Conservation (phyloP, 2,113 vertebrate genomes). For the Variabilichromis moorii region DNA sequence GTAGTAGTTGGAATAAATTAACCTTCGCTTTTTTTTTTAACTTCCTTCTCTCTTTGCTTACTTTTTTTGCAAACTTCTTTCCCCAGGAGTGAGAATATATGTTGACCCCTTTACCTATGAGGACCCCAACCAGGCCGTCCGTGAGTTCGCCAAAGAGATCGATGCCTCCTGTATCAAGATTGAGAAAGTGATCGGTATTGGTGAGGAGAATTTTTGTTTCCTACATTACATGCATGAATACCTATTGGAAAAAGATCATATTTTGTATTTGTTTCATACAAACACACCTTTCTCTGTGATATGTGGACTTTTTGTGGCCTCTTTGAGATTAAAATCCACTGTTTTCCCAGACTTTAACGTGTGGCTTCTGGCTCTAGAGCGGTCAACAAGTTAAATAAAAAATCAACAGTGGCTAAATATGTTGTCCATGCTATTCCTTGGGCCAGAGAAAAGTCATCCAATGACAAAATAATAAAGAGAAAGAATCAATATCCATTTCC, state of each 20-base stretch:
- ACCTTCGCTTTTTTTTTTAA: conserved; percentile 10
- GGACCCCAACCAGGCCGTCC: conserved; percentile 96
- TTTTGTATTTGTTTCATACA: not conserved
- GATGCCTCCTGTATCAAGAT: conserved; percentile 98
- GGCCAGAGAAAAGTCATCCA: conserved; percentile 51
- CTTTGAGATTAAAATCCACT: not conserved
- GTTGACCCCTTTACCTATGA: conserved; percentile 98
- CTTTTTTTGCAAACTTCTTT: not conserved
- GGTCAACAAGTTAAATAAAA: not conserved
- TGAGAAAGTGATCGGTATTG: conserved; percentile 97
- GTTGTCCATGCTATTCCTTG: conserved; percentile 27
- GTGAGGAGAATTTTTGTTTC: conserved; percentile 58
- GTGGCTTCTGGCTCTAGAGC: not conserved
- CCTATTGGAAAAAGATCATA: not conserved
- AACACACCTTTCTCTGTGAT: not conserved
- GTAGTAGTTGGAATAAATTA: conserved; percentile 38
- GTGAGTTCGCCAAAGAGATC: conserved; percentile 98
- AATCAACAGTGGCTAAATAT: not conserved
- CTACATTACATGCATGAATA: not conserved
- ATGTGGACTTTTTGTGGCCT: not conserved
- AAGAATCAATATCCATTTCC: conserved; percentile 68
- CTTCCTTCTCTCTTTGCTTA: not conserved
- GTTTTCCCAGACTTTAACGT: not conserved
- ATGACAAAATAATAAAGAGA: conserved; percentile 68
- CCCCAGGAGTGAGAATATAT: conserved; percentile 91